Conservation (phyloP, 2,797 vertebrate species). For the Sus cebifrons region DNA sequence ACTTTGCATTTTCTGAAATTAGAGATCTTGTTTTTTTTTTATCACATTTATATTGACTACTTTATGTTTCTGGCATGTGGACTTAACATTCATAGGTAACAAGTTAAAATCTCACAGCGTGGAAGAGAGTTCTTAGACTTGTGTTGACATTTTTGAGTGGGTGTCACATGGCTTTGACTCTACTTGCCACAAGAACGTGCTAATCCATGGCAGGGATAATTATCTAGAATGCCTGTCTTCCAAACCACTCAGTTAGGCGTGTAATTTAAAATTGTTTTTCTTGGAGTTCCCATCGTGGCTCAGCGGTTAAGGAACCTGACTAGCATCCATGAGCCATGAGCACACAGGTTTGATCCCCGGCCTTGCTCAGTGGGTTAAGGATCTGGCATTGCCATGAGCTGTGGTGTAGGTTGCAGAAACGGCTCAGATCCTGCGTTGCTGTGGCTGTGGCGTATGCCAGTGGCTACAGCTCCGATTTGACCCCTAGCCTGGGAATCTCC, state of each 20-base stretch:
- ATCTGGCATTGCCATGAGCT: too few species aligned
- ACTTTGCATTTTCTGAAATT: constrained; percentile 36
- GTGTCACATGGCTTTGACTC: constrained; percentile 42
- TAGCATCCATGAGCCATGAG: too few species aligned
- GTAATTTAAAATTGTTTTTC: constrained; percentile 7
- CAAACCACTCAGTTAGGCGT: background rate
- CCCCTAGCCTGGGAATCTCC: too few species aligned
- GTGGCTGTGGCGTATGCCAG: too few species aligned
- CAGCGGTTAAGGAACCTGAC: too few species aligned
- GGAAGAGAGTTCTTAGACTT: constrained; percentile 14
- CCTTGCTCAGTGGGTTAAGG: too few species aligned
- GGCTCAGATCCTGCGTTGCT: too few species aligned
- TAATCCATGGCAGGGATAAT: constrained; percentile 70
- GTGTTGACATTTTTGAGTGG: constrained; percentile 36
- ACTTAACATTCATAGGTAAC: background rate
- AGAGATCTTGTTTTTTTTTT: background rate
- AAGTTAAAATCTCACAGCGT: constrained; percentile 54
- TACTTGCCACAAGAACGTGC: constrained; percentile 75
- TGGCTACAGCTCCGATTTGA: too few species aligned
- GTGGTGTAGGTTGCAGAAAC: too few species aligned
- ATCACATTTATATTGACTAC: background rate
- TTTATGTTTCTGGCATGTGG: background rate
- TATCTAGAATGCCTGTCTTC: constrained; percentile 43
- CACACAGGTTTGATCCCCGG: too few species aligned
- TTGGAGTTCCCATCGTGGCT: too few species aligned